These are phyloP conservation scores for Phyto melanocephala DNA, from an alignment of 2,888 invertebrate species.

Conservation along the genomic window DNA sequence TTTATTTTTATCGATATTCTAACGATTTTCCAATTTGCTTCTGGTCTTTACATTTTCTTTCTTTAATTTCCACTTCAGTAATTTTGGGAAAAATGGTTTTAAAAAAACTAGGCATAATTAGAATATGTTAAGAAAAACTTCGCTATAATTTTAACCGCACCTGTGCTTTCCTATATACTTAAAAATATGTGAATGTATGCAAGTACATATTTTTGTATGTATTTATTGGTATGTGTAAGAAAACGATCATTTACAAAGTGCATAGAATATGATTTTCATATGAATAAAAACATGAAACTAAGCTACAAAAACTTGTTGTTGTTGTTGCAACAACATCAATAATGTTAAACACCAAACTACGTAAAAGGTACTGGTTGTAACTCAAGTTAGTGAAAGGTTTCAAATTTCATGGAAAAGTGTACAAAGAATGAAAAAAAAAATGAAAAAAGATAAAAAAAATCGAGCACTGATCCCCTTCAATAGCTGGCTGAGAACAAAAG, in stretches of 20 bases:
- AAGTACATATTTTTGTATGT: background rate
- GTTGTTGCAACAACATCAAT: conserved; percentile 42
- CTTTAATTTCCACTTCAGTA: too few relatives aligned
- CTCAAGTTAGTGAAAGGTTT: conserved; percentile 72
- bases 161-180: background rate
- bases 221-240: background rate
- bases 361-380: conserved; percentile 57
- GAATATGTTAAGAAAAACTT: too few relatives aligned
- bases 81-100: too few relatives aligned
- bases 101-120: too few relatives aligned
- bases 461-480: conserved; percentile 54
- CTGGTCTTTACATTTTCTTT: too few relatives aligned
- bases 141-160: background rate
- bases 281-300: conserved; percentile 39
- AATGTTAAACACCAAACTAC: conserved; percentile 44
- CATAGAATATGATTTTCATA: conserved; percentile 50
- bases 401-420: conserved; percentile 71
- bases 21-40: too few relatives aligned
- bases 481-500: conserved; percentile 52
- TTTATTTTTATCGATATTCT: too few relatives aligned
- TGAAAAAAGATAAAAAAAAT: conserved; percentile 55
- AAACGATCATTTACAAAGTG: conserved; percentile 41
- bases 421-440: conserved; percentile 36
- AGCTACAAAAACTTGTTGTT: conserved; percentile 43
- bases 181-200: conserved; percentile 31